Conservation (phyloP, 1,140 invertebrate genomes). For the Drosophila pseudoobscura region DNA sequence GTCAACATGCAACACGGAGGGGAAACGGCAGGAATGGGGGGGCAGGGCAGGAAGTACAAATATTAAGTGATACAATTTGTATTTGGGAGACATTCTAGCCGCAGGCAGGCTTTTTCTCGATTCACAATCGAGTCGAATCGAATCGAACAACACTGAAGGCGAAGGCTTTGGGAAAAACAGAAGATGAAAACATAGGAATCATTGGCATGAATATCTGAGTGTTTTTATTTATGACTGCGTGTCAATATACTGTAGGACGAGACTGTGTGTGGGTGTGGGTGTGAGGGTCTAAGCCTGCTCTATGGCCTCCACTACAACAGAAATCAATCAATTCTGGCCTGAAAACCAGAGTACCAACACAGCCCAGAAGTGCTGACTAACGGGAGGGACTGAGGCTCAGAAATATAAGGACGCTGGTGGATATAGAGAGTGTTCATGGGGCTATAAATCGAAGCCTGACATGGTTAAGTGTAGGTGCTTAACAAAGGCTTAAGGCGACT, state of each 20-base stretch:
- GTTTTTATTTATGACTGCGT: constrained; percentile 76
- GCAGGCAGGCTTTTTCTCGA: constrained; percentile 54
- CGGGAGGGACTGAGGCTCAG: neutral
- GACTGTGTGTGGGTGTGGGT: neutral
- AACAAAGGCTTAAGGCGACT: constrained; percentile 33
- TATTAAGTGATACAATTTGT: constrained; percentile 74
- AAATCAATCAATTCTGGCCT: constrained; percentile 68
- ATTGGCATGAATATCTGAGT: constrained; percentile 78
- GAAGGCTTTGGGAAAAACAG: neutral
- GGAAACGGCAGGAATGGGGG: neutral
- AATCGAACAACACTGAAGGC: no score
- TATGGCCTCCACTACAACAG: constrained; percentile 59
- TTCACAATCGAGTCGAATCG: constrained; percentile 31
- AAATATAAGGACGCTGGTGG: neutral
- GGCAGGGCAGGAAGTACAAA: constrained; percentile 26
- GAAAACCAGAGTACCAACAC: constrained; percentile 29
- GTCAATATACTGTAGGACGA: constrained; percentile 53
- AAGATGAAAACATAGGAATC: constrained; percentile 26
- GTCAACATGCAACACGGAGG: constrained; percentile 32
- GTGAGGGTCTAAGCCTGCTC: constrained; percentile 30
- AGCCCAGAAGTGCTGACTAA: constrained; percentile 6
- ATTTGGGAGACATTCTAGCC: constrained; percentile 58
- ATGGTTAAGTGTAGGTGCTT: constrained; percentile 55
- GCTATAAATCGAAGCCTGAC: constrained; percentile 50
- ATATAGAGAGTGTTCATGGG: constrained; percentile 30